Evolutionary conservation across 1,140 invertebrate species (phyloP), one percentile per base, ranked within the genome.

Genomic region (Euura lappo): DNA sequence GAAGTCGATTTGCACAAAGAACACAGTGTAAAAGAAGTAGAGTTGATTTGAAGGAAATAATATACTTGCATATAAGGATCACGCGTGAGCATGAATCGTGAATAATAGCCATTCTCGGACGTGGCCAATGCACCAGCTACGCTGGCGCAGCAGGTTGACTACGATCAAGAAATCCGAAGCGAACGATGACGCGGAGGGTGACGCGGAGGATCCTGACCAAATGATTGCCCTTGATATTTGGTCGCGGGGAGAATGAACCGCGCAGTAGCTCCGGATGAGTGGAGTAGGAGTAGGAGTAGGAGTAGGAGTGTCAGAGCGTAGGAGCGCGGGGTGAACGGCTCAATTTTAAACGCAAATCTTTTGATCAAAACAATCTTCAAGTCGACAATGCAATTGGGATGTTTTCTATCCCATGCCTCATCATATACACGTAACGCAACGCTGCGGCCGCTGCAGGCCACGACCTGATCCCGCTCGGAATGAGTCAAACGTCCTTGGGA

Each of bases 401-500:
- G 75, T 79, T 82, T 82, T 80, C 80, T 81, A 80, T 80, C 6
- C 13, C 28, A 28, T 28, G 28, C 28, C 28, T 28, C 28, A 28
- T 28, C 28, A 28, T 28, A 1, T 28, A 28, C 28, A 28, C 28
- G 10, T 60, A 4, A 60, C 51, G 51, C 51, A 60, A 28, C 28
- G 28, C 28, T 60, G 5, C 51, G 51, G 5, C 51, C 2, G 51
- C 51, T 11, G 51, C 10, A 60, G 3, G 13, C 0, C 51, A 1
- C 51, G 51, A 11, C 13, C 47, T 51, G 11, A 8, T 8, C 75
- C 75, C 69, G 71, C 45, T 76, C 78, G 75, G 78, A 76, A 76
- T 82, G 81, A 82, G 71, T 81, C 77, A 76, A 70, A 44, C 74
- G 82, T 71, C 83, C 83, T 84, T 84, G 82, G 78, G 75, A 74